phyloP scores from a whole-genome alignment of 2,888 invertebrate species.

The Apodemia mormo region DNA sequence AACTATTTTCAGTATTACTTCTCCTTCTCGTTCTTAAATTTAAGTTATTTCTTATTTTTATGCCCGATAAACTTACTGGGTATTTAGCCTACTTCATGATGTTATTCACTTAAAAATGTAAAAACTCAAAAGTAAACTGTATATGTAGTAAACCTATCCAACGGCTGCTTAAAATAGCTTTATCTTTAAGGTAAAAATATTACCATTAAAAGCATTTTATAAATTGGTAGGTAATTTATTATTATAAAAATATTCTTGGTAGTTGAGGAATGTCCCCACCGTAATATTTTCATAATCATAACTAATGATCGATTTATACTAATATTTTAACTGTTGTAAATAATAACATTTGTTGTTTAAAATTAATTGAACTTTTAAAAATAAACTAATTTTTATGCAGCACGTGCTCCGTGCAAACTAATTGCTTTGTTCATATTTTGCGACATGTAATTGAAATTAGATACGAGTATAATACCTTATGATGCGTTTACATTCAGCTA shows the following conservation, averaged over 20 bases:
- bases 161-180: too few relatives aligned
- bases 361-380: background rate
- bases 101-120: too few relatives aligned
- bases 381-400: background rate
- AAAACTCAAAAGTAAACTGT: background rate
- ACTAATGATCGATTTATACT: background rate
- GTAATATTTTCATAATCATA: background rate
- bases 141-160: background rate
- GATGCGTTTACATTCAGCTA: conserved; percentile 4
- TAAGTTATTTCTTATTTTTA: too few relatives aligned
- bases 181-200: too few relatives aligned
- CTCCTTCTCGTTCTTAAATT: too few relatives aligned
- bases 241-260: conserved; percentile 1
- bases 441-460: background rate
- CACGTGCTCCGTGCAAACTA: background rate
- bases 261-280: background rate
- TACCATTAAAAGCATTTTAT: too few relatives aligned
- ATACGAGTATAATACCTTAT: background rate
- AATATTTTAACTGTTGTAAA: background rate
- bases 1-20: too few relatives aligned
- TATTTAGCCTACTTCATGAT: too few relatives aligned
- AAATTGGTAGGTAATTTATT: background rate
- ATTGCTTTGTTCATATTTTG: conserved; percentile 11
- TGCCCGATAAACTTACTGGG: too few relatives aligned
- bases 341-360: background rate